Evolutionary conservation across 2,113 vertebrate genomes (phyloP).

Genomic region (Megalops atlanticus): DNA sequence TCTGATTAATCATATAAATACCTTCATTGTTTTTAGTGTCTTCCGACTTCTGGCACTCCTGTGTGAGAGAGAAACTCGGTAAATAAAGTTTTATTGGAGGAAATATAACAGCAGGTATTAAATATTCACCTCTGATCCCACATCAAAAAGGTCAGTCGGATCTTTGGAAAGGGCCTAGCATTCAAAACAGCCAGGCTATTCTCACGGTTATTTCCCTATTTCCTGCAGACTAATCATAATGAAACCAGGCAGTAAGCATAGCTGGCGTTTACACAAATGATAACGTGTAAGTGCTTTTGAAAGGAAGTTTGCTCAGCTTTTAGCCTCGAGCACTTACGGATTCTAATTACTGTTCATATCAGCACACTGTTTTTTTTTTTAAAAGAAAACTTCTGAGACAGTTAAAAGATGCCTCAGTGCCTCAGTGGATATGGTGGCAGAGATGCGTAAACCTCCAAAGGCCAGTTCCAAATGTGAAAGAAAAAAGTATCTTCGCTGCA

Average conservation of each 20-base stretch:
- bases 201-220: not conserved
- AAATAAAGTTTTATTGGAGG: not conserved
- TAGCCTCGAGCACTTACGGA: no score
- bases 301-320: not conserved
- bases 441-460: no score
- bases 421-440: no score
- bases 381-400: no score
- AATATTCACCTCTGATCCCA: not conserved
- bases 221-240: not conserved
- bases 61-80: constrained; percentile 31
- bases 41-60: constrained; percentile 70
- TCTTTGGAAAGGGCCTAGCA: not conserved
- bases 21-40: constrained; percentile 63
- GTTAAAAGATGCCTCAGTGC: no score
- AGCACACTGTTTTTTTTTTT: no score
- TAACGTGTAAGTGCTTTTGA: no score
- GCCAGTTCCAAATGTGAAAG: not conserved
- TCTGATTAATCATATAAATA: constrained; percentile 28
- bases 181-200: not conserved
- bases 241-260: not conserved
- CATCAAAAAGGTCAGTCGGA: not conserved
- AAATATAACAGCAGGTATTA: not conserved
- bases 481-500: no score
- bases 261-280: not conserved
- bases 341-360: no score